These are phyloP conservation scores for Coryphaenoides rupestris DNA, from an alignment of 2,113 vertebrate genomes.

Conservation along the genomic window DNA sequence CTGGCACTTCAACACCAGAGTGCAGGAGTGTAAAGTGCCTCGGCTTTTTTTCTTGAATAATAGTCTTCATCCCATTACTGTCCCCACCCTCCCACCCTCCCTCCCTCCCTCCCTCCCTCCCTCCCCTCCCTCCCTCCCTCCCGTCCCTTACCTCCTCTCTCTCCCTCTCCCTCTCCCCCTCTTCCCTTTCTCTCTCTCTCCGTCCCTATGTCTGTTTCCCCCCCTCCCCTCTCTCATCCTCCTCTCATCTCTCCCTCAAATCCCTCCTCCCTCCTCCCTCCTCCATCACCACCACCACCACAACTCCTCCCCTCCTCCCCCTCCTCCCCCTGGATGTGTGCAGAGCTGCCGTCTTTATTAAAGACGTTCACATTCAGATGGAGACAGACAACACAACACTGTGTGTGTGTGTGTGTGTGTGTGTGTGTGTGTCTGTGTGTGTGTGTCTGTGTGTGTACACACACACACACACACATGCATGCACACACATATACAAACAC, in stretches of 20 bases:
- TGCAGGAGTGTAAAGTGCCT: constrained; percentile 66
- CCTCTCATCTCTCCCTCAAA: no score
- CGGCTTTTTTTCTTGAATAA: constrained; percentile 72
- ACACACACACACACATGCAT: no score
- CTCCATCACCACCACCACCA: no score
- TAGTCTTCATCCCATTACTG: constrained; percentile 43
- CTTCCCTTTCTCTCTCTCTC: constrained; percentile 19
- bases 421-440: no score
- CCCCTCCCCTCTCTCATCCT: no score
- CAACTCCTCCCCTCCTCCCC: no score
- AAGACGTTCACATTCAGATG: constrained; percentile 71
- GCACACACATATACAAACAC: background rate
- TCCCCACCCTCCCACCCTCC: constrained; percentile 1
- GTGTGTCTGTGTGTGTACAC: no score
- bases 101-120: constrained; percentile 10
- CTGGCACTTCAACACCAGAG: constrained; percentile 46
- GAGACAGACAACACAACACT: constrained; percentile 55
- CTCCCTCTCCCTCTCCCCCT: constrained; percentile 9
- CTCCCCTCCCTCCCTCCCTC: constrained; percentile 14
- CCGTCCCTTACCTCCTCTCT: constrained; percentile 6
- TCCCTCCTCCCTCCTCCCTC: no score
- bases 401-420: constrained; percentile 19
- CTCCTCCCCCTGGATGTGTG: constrained; percentile 49
- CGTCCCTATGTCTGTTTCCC: no score
- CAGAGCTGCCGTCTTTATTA: constrained; percentile 71